Evolutionary conservation across 2,113 vertebrate species (phyloP).

Genomic region (Tychaedon coryphoeus): DNA sequence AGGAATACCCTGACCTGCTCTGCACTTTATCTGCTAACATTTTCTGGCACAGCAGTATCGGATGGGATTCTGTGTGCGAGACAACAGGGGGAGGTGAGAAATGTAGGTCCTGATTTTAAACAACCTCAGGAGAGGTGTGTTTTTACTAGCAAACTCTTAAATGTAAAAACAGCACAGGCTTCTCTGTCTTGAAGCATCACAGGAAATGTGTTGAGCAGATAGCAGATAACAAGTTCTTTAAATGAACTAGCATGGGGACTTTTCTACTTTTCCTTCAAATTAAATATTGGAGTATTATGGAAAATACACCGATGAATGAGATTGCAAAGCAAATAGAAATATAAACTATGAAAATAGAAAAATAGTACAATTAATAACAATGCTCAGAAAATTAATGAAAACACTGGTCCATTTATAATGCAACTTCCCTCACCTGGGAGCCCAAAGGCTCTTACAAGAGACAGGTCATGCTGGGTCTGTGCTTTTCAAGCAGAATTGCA

Average conservation of each 20-base stretch:
- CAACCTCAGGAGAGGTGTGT: neutral
- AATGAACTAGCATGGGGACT: neutral
- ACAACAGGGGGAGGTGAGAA: neutral
- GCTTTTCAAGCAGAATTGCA: neutral
- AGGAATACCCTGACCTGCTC: slow-evolving; percentile 70
- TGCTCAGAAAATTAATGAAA: neutral
- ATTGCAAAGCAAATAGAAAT: neutral
- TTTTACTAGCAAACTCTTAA: neutral
- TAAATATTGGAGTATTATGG: neutral
- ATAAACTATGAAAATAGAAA: neutral
- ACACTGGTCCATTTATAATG: neutral
- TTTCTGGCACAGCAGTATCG: neutral
- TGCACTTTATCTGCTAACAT: slow-evolving; percentile 55
- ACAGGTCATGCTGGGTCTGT: neutral
- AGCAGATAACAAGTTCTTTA: neutral
- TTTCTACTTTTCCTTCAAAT: neutral
- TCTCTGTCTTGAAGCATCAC: neutral
- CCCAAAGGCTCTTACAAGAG: neutral
- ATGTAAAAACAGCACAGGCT: neutral
- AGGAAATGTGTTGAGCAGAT: neutral
- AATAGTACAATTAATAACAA: neutral
- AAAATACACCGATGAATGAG: neutral
- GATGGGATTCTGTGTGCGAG: neutral
- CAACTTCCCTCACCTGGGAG: neutral
- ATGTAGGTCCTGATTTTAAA: neutral